Evolutionary conservation across 2,888 invertebrate genomes (phyloP).

Genomic region (Hirtodrosophila trivittata): DNA sequence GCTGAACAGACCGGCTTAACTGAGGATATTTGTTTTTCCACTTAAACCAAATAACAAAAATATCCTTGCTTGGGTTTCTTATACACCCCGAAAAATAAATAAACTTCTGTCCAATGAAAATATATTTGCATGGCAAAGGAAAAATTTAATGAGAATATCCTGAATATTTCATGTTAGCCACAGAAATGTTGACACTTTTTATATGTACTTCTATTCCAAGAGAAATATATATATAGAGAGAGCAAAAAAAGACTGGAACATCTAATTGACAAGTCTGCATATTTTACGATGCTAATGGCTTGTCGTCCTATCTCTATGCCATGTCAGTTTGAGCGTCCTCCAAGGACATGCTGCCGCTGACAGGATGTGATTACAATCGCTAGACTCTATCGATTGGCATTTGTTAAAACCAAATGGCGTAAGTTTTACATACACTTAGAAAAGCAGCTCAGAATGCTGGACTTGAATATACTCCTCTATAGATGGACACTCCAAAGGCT

Average conservation of each 20-base stretch:
- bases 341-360: constrained; percentile 19
- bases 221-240: no score
- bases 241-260: constrained; percentile 25
- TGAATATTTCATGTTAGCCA: constrained; percentile 3
- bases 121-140: not conserved
- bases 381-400: constrained; percentile 41
- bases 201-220: no score
- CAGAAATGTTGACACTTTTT: constrained; percentile 51
- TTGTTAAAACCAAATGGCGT: no score
- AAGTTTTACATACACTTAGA: no score
- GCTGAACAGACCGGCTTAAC: not conserved
- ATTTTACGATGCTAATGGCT: constrained; percentile 51
- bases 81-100: constrained; percentile 12
- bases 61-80: constrained; percentile 27
- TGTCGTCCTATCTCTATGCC: constrained; percentile 23
- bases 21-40: constrained; percentile 19
- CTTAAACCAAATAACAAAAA: constrained; percentile 38
- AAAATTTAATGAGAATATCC: not conserved
- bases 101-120: not conserved
- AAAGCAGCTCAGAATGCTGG: no score
- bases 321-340: constrained; percentile 15
- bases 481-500: no score
- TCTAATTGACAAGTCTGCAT: constrained; percentile 60
- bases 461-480: no score
- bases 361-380: constrained; percentile 33